Evolutionary conservation across 2,888 invertebrate species (phyloP), one percentile per base, ranked within the genome.

Genomic region (Serripes groenlandicus): DNA sequence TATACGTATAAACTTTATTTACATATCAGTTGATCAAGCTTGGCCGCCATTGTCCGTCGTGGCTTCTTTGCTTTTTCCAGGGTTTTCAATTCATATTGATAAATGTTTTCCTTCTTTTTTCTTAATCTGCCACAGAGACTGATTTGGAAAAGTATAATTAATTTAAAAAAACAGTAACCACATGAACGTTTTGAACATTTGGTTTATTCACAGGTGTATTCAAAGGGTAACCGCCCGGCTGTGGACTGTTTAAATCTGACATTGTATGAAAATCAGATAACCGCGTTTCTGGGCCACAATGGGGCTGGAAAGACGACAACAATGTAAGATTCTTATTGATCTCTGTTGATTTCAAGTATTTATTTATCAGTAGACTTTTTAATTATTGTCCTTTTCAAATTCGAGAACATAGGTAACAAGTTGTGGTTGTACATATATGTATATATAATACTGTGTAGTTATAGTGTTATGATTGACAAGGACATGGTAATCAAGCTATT

Each of bases 231-330:
- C 2, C 11, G n/a, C 9, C 34, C 62, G 34, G 94, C 94, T 23
- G 91, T 94, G 32, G 92, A 93, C 70, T 88, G 91, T 32, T 80
- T 94, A 78, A 89, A 81, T 26, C 68, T 94, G 78, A 93, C 92
- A 56, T 82, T 94, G 70, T 93, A 91, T 80, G 93, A 94, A 78
- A 92, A 90, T 28, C 93, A 94, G 81, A 93, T 94, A 49, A 93
- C 93, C 11, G 92, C 94, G 1, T 93, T 94, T 83, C 89, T 94
- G 18, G 94, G 94, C 21, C 94, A 93, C 80, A 94, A 94, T 81
- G 94, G 94, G 9, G 94, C 94, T 58, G 94, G 94, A n/a, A 94
- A 94, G 86, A 94, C 94, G 11, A 94, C 94, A 28, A 93, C 94
- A 28, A 94, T 94, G 93, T 97, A 86, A 89, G 92, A 37, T 34